phyloP scores from a whole-genome alignment of 2,888 invertebrate species.

The Lasioglossum figueresi region DNA sequence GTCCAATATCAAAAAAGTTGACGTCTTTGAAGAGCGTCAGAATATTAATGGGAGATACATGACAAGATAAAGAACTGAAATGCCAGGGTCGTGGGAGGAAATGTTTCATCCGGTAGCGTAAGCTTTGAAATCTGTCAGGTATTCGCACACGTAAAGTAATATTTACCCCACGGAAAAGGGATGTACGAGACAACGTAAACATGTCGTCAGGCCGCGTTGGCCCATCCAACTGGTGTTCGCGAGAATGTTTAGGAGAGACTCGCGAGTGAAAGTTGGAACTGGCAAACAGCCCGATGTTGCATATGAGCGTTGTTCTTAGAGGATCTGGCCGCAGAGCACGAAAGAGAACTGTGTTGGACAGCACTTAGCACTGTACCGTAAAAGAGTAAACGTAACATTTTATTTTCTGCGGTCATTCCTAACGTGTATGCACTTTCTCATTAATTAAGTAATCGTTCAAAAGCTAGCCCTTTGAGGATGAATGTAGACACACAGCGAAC shows the following conservation, averaged over 20 bases:
- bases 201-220: neutral
- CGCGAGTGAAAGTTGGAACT: neutral
- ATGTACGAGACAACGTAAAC: neutral
- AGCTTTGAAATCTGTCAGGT: neutral
- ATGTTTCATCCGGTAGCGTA: neutral
- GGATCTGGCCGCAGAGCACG: neutral
- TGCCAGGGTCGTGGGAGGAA: neutral
- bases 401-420: neutral
- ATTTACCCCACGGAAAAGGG: neutral
- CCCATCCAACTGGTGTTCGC: neutral
- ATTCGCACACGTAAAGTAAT: neutral
- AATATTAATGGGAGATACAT: neutral
- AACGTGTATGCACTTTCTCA: neutral
- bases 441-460: too few species aligned
- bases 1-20: too few species aligned
- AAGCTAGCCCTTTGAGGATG: too few species aligned
- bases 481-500: too few species aligned
- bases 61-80: neutral
- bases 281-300: slow-evolving; percentile 2
- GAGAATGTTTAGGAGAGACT: neutral
- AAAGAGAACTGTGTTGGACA: neutral
- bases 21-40: too few species aligned
- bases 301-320: neutral
- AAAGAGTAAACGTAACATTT: neutral
- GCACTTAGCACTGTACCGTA: neutral